These are phyloP conservation scores for Cantharis rufa DNA, from an alignment of 2,888 invertebrate species.

Conservation along the genomic window DNA sequence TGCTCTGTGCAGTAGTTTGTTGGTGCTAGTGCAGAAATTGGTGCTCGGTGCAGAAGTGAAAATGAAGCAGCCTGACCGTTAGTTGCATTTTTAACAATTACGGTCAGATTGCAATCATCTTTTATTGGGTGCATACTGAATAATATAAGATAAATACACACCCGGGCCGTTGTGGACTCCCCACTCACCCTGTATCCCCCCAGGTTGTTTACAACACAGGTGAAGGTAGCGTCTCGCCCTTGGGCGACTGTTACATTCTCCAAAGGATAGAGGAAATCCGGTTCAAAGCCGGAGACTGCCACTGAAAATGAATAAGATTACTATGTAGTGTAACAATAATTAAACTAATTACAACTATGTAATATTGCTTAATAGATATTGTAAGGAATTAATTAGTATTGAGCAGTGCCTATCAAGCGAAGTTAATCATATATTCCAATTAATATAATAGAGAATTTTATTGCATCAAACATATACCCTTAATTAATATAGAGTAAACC, in stretches of 20 bases:
- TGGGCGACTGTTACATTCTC: slow-evolving; percentile 84
- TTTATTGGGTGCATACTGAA: slow-evolving; percentile 24
- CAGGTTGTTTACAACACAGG: slow-evolving; percentile 84
- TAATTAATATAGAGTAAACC: not conserved
- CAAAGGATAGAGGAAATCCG: slow-evolving; percentile 78
- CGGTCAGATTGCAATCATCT: slow-evolving; percentile 28
- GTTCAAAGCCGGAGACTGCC: slow-evolving; percentile 75
- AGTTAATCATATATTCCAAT: not conserved
- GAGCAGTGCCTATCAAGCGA: too few species aligned
- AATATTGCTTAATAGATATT: not conserved
- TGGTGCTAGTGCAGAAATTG: slow-evolving; percentile 30
- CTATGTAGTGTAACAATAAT: slow-evolving; percentile 18
- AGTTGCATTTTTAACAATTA: not conserved
- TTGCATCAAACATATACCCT: not conserved
- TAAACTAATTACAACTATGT: not conserved
- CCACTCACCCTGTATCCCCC: slow-evolving; percentile 88
- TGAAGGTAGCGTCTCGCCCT: slow-evolving; percentile 82
- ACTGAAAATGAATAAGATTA: slow-evolving; percentile 49
- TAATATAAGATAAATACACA: slow-evolving; percentile 66
- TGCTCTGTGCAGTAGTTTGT: slow-evolving; percentile 24
- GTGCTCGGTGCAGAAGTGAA: slow-evolving; percentile 35
- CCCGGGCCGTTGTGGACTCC: slow-evolving; percentile 81
- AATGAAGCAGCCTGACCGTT: slow-evolving; percentile 32
- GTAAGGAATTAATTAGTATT: not conserved
- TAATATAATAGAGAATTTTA: not conserved